Conservation (phyloP, 2,888 invertebrate genomes). For the Ophraella communa region DNA sequence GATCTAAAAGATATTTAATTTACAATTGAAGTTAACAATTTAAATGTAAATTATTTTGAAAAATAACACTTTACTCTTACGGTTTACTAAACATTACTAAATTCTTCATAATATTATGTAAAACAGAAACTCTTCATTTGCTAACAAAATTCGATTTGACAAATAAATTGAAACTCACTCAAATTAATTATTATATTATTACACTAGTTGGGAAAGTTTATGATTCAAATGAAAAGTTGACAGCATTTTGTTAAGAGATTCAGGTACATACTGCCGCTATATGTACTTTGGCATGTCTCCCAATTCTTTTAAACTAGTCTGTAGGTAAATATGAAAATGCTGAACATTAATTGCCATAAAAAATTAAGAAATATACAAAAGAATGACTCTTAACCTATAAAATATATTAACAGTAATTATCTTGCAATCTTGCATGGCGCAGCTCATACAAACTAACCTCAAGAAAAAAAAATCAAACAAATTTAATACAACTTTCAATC, state of each 20-base stretch:
- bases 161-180: neutral
- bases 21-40: conserved; percentile 6
- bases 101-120: conserved; percentile 1
- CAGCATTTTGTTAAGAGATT: conserved; percentile 41
- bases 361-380: conserved; percentile 42
- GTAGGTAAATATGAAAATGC: conserved; percentile 36
- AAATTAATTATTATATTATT: too few species aligned
- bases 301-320: conserved; percentile 34
- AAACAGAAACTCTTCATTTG: conserved; percentile 13
- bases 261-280: conserved; percentile 56
- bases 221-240: conserved; percentile 21
- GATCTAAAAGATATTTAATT: neutral
- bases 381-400: conserved; percentile 42
- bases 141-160: neutral
- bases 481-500: conserved; percentile 33
- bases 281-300: conserved; percentile 49
- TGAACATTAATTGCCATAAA: conserved; percentile 35
- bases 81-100: conserved; percentile 16
- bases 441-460: conserved; percentile 34
- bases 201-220: too few species aligned
- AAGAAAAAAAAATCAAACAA: conserved; percentile 22
- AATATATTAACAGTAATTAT: conserved; percentile 43
- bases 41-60: neutral
- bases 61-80: neutral
- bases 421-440: conserved; percentile 33